Conservation (phyloP, 2,888 invertebrate genomes). For the Athrips mouffetella region DNA sequence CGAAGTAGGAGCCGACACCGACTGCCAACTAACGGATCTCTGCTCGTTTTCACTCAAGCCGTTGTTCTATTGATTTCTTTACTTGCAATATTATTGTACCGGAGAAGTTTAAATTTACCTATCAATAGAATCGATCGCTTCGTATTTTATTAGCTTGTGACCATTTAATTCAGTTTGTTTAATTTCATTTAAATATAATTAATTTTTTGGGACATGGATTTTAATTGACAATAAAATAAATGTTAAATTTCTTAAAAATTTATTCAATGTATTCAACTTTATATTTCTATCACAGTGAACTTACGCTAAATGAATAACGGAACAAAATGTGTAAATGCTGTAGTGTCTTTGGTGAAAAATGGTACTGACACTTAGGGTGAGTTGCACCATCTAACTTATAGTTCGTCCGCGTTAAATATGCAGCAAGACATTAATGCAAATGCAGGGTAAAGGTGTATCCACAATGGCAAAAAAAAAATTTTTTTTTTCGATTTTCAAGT, state of each 20-base stretch:
- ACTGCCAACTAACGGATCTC: slow-evolving; percentile 63
- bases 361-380: background rate
- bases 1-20: slow-evolving; percentile 55
- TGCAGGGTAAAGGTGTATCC: too few species aligned
- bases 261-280: slow-evolving; percentile 21
- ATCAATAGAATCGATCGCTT: slow-evolving; percentile 48
- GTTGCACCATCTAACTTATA: too few species aligned
- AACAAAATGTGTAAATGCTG: slow-evolving; percentile 7
- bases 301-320: slow-evolving; percentile 24
- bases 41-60: slow-evolving; percentile 57
- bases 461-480: too few species aligned
- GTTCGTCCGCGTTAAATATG: too few species aligned
- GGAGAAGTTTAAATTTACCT: slow-evolving; percentile 45
- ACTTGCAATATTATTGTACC: slow-evolving; percentile 52
- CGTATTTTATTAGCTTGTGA: slow-evolving; percentile 51
- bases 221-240: slow-evolving; percentile 19
- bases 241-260: slow-evolving; percentile 5
- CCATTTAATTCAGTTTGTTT: slow-evolving; percentile 67
- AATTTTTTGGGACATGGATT: slow-evolving; percentile 44
- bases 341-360: slow-evolving; percentile 3
- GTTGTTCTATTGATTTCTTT: slow-evolving; percentile 55
- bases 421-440: too few species aligned
- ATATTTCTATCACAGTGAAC: slow-evolving; percentile 58
- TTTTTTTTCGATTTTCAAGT: too few species aligned
- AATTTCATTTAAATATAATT: slow-evolving; percentile 73